Conservation (phyloP, 2,797 vertebrate genomes). For the Paramormyrops hopkinsi region DNA sequence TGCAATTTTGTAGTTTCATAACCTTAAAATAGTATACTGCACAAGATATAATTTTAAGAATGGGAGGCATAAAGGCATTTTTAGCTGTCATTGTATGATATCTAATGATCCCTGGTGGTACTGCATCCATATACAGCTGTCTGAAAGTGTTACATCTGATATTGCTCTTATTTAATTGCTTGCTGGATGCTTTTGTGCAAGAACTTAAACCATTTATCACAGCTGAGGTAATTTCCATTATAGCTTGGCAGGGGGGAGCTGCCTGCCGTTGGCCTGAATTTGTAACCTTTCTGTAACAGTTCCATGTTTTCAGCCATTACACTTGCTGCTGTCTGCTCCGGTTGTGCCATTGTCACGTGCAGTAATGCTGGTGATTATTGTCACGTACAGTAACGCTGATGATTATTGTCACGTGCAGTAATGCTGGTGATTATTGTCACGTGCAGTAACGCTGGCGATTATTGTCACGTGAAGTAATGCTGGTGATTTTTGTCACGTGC, state of each 20-base stretch:
- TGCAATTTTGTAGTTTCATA: not conserved
- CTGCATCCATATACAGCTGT: not conserved
- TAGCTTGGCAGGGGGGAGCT: not conserved
- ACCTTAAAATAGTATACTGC: not conserved
- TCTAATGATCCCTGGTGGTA: not conserved
- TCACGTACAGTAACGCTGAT: not conserved
- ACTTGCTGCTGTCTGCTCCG: not conserved
- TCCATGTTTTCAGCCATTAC: not conserved
- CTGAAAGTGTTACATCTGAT: not conserved
- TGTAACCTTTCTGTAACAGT: not conserved
- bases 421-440: too few relatives aligned
- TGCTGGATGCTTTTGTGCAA: not conserved
- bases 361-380: not conserved
- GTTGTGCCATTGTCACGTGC: not conserved
- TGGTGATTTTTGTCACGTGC: not conserved
- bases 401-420: too few relatives aligned
- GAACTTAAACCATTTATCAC: not conserved
- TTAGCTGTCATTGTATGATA: not conserved
- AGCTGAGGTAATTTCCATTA: constrained; percentile 1
- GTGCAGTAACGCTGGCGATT: too few relatives aligned
- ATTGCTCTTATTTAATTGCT: not conserved
- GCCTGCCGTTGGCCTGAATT: not conserved
- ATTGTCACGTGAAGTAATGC: not conserved
- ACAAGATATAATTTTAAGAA: not conserved
- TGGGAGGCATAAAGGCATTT: not conserved